These are phyloP conservation scores for Ptychobarbus kaznakovi DNA, from an alignment of 2,797 vertebrate genomes.

Conservation along the genomic window DNA sequence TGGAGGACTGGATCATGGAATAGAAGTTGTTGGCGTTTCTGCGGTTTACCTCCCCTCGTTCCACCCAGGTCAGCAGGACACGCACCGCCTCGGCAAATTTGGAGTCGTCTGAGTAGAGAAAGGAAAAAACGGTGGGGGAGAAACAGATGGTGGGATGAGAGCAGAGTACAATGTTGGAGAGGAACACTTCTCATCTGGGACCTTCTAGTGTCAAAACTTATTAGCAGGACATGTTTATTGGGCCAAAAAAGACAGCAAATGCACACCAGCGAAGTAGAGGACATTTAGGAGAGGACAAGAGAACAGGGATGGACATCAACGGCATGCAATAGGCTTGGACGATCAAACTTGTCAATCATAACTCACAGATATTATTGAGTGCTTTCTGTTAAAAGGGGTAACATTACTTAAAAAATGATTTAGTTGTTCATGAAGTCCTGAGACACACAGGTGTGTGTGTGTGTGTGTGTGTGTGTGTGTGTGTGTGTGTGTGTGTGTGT, in stretches of 20 bases:
- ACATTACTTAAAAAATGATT: background rate
- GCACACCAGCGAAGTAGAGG: slow-evolving; percentile 16
- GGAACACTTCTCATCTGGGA: slow-evolving; percentile 68
- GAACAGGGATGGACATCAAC: slow-evolving; percentile 27
- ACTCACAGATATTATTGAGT: background rate
- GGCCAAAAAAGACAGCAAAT: slow-evolving; percentile 60
- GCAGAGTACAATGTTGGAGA: slow-evolving; percentile 40
- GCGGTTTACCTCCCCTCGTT: slow-evolving; percentile 94
- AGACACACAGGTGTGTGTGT: slow-evolving; percentile 12
- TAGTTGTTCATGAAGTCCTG: background rate
- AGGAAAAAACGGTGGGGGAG: slow-evolving; percentile 17
- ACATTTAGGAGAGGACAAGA: slow-evolving; percentile 42
- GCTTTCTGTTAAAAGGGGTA: background rate
- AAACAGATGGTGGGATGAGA: slow-evolving; percentile 50
- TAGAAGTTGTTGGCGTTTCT: slow-evolving; percentile 97
- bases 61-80: slow-evolving; percentile 93
- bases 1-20: slow-evolving; percentile 97
- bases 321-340: background rate
- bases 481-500: too few species aligned
- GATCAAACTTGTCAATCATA: background rate
- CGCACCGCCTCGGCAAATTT: slow-evolving; percentile 91
- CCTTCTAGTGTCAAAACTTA: slow-evolving; percentile 70
- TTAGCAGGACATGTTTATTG: slow-evolving; percentile 74
- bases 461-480: background rate
- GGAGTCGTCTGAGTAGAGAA: slow-evolving; percentile 79